Conservation (phyloP, 2,113 vertebrate species). For the Sminthopsis crassicaudata region DNA sequence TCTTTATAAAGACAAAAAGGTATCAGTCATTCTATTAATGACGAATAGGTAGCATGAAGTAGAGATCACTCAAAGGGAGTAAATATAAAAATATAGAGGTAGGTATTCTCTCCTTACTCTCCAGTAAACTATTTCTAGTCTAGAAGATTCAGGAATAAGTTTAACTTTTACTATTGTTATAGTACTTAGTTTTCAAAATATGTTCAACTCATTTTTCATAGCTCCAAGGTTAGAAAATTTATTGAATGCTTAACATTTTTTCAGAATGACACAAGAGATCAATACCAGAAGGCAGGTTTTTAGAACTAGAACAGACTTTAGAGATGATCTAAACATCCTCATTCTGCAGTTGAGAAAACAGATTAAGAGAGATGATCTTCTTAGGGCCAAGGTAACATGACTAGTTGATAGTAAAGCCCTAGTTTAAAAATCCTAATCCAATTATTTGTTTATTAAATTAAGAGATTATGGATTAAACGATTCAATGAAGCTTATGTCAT, state of each 20-base stretch:
- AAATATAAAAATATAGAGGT: not conserved
- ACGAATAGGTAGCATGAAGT: not conserved
- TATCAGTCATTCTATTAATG: not conserved
- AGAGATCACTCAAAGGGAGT: not conserved
- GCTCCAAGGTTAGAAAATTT: not conserved
- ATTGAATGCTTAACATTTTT: not conserved
- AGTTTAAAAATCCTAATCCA: not conserved
- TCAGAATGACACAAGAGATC: not conserved
- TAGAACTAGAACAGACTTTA: not conserved
- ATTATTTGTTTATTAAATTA: not conserved
- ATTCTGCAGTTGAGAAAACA: not conserved
- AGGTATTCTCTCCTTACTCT: not conserved
- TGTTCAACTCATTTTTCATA: not conserved
- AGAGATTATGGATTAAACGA: not conserved
- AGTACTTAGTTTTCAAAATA: not conserved
- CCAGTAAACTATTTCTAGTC: not conserved
- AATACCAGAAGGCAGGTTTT: not conserved
- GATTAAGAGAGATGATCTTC: not conserved
- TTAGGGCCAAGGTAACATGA: not conserved
- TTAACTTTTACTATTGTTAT: not conserved
- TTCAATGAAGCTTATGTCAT: not conserved
- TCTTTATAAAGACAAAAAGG: not conserved
- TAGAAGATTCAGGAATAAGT: not conserved
- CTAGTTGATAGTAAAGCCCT: not conserved
- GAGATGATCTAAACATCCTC: not conserved